Evolutionary conservation across 1,140 invertebrate genomes (phyloP).

Genomic region (Chironomus striatipennis): DNA sequence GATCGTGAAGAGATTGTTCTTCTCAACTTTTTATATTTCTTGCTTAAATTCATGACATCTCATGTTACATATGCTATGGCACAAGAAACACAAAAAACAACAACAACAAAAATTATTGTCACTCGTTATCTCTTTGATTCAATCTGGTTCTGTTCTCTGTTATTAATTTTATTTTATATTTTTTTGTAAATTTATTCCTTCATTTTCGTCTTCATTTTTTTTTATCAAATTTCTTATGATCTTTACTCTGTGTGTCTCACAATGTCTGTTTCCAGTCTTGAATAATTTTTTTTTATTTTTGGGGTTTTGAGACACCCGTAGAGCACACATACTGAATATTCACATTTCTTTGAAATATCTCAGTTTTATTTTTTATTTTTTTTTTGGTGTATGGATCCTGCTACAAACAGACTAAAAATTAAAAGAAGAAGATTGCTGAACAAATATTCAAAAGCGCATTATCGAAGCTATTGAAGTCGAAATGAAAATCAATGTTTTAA

Average conservation of each 20-base stretch:
- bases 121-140: slow-evolving; percentile 2
- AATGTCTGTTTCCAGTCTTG: too few species aligned
- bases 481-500: background rate
- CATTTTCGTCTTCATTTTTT: too few species aligned
- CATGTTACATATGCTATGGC: background rate
- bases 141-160: slow-evolving; percentile 10
- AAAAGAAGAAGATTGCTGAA: background rate
- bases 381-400: background rate
- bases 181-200: slow-evolving; percentile 4
- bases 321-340: background rate
- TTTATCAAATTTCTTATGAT: slow-evolving; percentile 10
- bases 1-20: background rate
- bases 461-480: background rate
- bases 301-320: background rate
- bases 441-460: background rate
- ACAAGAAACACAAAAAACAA: background rate
- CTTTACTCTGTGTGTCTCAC: background rate
- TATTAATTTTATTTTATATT: background rate
- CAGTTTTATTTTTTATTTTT: background rate
- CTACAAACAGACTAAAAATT: background rate
- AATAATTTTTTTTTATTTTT: background rate
- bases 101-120: slow-evolving; percentile 14
- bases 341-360: background rate
- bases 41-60: background rate
- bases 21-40: background rate